A percentile compares a stretch with the other conserved stretches of the same genome.
Conservation (phyloP, 2,797 vertebrate genomes). For the Babyrousa celebensis region DNA sequence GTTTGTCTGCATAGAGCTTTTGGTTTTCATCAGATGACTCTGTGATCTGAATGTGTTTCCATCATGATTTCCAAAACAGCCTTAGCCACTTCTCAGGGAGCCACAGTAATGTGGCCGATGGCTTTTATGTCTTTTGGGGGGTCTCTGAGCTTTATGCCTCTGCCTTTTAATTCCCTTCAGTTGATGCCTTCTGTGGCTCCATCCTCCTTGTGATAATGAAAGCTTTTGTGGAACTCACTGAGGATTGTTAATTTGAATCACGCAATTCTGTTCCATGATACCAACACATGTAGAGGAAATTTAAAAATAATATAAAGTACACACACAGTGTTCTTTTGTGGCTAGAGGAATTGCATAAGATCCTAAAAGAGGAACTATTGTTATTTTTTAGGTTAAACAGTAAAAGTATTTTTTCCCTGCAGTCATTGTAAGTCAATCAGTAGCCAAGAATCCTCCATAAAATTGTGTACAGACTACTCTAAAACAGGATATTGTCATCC, state of each 20-base stretch:
- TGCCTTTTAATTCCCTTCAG: neutral
- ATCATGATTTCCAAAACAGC: constrained; percentile 10
- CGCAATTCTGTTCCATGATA: constrained; percentile 65
- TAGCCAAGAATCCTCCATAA: constrained; percentile 9
- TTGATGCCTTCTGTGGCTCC: neutral
- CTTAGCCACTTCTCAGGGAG: constrained; percentile 7
- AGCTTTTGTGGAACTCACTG: constrained; percentile 18
- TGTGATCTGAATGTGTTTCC: neutral
- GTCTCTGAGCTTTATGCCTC: neutral
- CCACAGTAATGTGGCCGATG: neutral
- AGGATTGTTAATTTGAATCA: constrained; percentile 69
- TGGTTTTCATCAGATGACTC: constrained; percentile 9
- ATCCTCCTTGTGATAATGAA: neutral
- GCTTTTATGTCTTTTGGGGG: neutral
- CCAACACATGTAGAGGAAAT: constrained; percentile 78
- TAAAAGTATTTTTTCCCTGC: constrained; percentile 71
- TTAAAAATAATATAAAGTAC: constrained; percentile 82
- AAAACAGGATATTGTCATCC: neutral
- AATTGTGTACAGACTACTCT: constrained; percentile 31
- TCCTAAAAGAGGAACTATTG: constrained; percentile 86
- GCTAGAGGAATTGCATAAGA: constrained; percentile 84
- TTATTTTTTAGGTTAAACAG: constrained; percentile 82
- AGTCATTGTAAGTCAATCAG: constrained; percentile 69
- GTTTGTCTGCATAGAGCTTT: neutral
- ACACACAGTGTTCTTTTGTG: constrained; percentile 85